Percentiles rank a stretch among this genome's conserved stretches.
Evolutionary conservation across 2,797 vertebrate species (phyloP).

Genomic region (Oreochromis grahami): DNA sequence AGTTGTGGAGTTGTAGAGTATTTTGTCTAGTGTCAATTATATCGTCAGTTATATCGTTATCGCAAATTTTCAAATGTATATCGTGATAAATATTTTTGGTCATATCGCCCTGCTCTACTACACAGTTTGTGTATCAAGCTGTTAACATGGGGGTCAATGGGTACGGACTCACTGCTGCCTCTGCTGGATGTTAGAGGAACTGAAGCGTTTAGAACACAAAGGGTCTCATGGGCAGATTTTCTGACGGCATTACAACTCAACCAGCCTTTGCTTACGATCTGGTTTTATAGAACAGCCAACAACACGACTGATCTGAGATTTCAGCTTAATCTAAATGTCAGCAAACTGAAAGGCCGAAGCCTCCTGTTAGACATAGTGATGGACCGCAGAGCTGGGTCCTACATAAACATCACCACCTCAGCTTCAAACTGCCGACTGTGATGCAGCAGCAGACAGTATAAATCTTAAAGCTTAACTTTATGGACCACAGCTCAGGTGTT

Average conservation of each 20-base stretch:
- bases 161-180: neutral
- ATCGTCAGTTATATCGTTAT: no score
- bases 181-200: neutral
- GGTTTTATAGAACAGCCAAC: neutral
- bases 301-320: neutral
- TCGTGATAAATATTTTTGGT: no score
- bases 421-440: neutral
- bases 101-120: no score
- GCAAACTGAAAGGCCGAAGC: accelerated
- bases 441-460: neutral
- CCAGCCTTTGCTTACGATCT: neutral
- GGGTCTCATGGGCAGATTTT: neutral
- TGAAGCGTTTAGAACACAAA: neutral
- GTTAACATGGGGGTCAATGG: neutral
- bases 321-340: neutral
- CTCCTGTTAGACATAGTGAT: neutral
- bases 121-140: neutral
- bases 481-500: neutral
- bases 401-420: neutral
- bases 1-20: no score
- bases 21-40: no score
- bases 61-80: no score
- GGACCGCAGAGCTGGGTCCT: neutral
- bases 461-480: neutral
- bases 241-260: neutral